Evolutionary conservation across 2,888 invertebrate genomes (phyloP), one percentile per base, ranked within the genome.

Genomic region (Danaus chrysippus): DNA sequence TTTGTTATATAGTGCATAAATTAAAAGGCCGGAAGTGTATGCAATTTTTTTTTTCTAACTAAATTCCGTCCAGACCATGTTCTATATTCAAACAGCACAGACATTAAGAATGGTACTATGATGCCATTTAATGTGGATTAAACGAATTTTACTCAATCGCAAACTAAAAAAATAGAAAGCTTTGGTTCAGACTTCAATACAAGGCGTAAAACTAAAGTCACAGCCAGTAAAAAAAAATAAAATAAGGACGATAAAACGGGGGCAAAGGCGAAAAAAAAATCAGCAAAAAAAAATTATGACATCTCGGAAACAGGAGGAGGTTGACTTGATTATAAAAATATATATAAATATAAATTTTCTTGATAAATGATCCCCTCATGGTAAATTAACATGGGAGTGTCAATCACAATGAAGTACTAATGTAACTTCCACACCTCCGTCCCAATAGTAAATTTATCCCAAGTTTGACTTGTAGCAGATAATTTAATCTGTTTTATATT

Each of bases 261-360:
- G 62, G 63, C 59, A 62, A 71, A 67, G 49, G 17, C 49, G 64
- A 71, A 75, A 69, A 63, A 61, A 64, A 54, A 63, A 54, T 42
- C 34, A 73, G 70, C 61, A 75, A 79, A 77, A 75, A 70, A 71
- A 76, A 76, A 76, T n/a, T n/a, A n/a, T 76, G 76, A 76, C 81
- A 75, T 75, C 81, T 83, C 81, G 86, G 83, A 85, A 89, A 90
- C 90, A 90, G 90, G 90, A 86, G 90, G 90, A 90, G 90, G 90
- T 87, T 78, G 78, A 80, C 79, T 79, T 81, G 71, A 76, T 76
- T 74, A 69, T 77, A 78, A 79, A 73, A 76, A 76, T 76, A 77
- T 73, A 76, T 73, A 64, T 65, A 68, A 63, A 57, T 63, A 74
- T 61, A 70, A 66, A 60, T 61, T 54, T 63, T 66, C 65, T 66